Percentiles rank a stretch among this genome's conserved stretches.
Evolutionary conservation across 92 coral and sea anemone genomes (phyloP).

Genomic region (Actinernus sp.): DNA sequence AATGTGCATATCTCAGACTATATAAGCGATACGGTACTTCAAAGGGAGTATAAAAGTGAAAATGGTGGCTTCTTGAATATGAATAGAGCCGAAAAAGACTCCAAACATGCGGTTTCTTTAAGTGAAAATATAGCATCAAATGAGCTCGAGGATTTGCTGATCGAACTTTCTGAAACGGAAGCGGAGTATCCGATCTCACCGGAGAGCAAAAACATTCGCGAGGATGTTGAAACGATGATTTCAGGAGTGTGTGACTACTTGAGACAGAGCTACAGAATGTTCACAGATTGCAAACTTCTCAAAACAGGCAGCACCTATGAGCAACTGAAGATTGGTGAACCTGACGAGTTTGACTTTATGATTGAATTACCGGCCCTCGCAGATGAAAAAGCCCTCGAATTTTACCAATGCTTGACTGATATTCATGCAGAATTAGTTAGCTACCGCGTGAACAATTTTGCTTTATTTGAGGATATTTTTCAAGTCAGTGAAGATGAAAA

Average conservation of each 20-base stretch:
- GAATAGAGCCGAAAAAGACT: too few species aligned
- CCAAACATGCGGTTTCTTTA: too few species aligned
- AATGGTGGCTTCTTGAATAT: too few species aligned
- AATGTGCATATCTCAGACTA: too few species aligned
- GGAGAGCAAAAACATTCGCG: constrained; percentile 9
- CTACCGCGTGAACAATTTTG: constrained; percentile 4
- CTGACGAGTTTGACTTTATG: constrained; percentile 61
- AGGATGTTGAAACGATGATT: constrained; percentile 21
- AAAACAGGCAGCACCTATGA: constrained; percentile 54
- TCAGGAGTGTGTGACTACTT: constrained; percentile 24
- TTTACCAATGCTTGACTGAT: neutral
- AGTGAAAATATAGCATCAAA: too few species aligned
- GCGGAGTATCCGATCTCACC: constrained; percentile 10
- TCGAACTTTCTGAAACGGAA: constrained; percentile 6
- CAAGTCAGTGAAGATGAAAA: constrained; percentile 8
- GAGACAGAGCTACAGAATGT: constrained; percentile 4
- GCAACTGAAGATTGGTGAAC: constrained; percentile 38
- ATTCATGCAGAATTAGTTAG: constrained; percentile 9
- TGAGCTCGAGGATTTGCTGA: constrained; percentile 2
- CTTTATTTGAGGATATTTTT: constrained; percentile 15
- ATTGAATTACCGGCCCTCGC: constrained; percentile 18
- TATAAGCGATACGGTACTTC: too few species aligned
- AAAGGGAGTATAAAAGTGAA: too few species aligned
- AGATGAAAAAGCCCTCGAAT: neutral
- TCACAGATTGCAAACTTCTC: constrained; percentile 13